phyloP scores from a whole-genome alignment of 1,140 invertebrate species.

The Aphaenogaster rudis region DNA sequence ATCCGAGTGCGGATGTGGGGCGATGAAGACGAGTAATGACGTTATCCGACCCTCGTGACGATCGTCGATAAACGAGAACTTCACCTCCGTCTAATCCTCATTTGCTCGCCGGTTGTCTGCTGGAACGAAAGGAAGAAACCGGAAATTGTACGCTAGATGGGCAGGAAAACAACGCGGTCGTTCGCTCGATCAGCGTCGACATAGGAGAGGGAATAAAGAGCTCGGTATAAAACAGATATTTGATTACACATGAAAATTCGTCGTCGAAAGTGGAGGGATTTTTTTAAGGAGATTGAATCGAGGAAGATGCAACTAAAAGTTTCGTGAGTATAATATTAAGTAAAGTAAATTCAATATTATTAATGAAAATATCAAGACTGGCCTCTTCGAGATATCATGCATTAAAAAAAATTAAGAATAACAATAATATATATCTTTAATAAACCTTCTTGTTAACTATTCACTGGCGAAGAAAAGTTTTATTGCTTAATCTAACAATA shows the following conservation, averaged over 20 bases:
- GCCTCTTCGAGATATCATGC: background rate
- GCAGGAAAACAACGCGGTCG: slow-evolving; percentile 25
- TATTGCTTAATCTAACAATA: too few relatives aligned
- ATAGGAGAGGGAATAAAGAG: slow-evolving; percentile 7
- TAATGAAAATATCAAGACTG: background rate
- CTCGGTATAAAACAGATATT: background rate
- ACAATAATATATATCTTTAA: too few relatives aligned
- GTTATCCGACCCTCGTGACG: slow-evolving; percentile 71
- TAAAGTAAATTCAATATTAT: background rate
- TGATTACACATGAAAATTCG: slow-evolving; percentile 9
- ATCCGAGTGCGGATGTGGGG: slow-evolving; percentile 62
- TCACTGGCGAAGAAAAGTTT: too few relatives aligned
- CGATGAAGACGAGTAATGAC: slow-evolving; percentile 65
- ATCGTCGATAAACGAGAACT: slow-evolving; percentile 71
- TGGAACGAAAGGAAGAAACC: slow-evolving; percentile 59
- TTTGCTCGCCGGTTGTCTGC: slow-evolving; percentile 19
- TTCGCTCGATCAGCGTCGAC: slow-evolving; percentile 33
- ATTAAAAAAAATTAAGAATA: background rate
- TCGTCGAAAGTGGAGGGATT: background rate
- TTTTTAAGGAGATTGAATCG: background rate
- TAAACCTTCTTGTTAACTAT: too few relatives aligned
- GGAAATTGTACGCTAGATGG: slow-evolving; percentile 69
- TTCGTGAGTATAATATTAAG: background rate
- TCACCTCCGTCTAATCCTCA: slow-evolving; percentile 66
- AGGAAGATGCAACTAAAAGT: background rate